Evolutionary conservation across 1,140 invertebrate genomes (phyloP).

Genomic region (Sipha flava): DNA sequence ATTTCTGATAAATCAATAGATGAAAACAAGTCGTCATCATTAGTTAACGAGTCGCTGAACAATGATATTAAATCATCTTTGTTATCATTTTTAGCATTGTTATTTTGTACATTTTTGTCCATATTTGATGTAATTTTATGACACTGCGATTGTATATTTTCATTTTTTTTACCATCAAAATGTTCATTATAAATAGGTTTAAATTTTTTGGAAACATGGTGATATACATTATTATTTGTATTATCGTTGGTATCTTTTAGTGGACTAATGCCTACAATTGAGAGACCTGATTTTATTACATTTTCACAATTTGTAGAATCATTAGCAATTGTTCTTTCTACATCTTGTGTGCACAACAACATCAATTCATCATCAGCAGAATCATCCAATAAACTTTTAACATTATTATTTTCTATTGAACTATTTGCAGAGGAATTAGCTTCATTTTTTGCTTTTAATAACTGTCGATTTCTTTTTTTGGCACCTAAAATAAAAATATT

Average conservation of each 20-base stretch:
- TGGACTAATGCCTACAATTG: not conserved
- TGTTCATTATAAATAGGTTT: not conserved
- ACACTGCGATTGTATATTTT: not conserved
- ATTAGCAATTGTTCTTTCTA: not conserved
- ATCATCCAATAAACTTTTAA: not conserved
- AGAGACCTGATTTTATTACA: too few species aligned
- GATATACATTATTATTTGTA: not conserved
- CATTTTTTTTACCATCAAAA: not conserved
- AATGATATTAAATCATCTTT: not conserved
- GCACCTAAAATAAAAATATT: not conserved
- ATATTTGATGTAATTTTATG: not conserved
- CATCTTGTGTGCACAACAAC: conserved; percentile 7
- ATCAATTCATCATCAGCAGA: not conserved
- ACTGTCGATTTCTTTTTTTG: not conserved
- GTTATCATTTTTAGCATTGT: not conserved
- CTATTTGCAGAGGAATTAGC: not conserved
- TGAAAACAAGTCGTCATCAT: not conserved
- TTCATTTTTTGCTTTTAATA: not conserved
- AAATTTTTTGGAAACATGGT: not conserved
- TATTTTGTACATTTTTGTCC: not conserved
- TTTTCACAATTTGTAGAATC: too few species aligned
- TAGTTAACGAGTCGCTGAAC: not conserved
- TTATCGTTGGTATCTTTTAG: not conserved
- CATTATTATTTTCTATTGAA: not conserved
- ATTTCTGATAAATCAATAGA: not conserved